A percentile compares a stretch with the other conserved stretches of the same genome.
Conservation (phyloP, 1,140 invertebrate species). For the Penaeus chinensis region DNA sequence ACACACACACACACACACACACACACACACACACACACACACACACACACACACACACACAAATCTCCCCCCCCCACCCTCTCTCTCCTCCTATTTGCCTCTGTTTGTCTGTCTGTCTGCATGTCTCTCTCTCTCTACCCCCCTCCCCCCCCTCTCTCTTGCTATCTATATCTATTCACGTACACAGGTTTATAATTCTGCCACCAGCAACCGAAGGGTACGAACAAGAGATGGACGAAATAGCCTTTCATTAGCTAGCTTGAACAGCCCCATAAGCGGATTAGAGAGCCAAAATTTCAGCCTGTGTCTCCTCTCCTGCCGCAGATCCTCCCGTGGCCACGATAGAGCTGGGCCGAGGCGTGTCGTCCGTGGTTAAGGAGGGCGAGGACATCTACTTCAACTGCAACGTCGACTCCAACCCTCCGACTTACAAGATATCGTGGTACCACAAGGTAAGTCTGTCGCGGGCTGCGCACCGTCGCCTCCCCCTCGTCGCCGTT, state of each 20-base stretch:
- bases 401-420: constrained; percentile 53
- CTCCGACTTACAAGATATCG: constrained; percentile 51
- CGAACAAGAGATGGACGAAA: background rate
- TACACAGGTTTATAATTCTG: too few relatives aligned
- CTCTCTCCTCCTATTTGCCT: too few relatives aligned
- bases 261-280: background rate
- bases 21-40: too few relatives aligned
- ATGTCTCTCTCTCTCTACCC: too few relatives aligned
- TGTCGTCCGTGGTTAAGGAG: constrained; percentile 40
- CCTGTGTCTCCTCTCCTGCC: background rate
- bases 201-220: background rate
- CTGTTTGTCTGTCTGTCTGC: too few relatives aligned
- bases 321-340: constrained; percentile 51
- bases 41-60: too few relatives aligned
- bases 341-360: constrained; percentile 47
- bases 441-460: constrained; percentile 50
- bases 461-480: background rate
- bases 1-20: too few relatives aligned
- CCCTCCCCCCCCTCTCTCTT: too few relatives aligned
- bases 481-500: too few relatives aligned
- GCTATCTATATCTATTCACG: too few relatives aligned
- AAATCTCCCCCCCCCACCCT: too few relatives aligned
- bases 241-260: background rate
- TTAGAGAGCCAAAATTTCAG: background rate
- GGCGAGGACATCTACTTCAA: constrained; percentile 55